phyloP scores from a whole-genome alignment of 2,113 vertebrate genomes.

The Phalacrocorax carbo region DNA sequence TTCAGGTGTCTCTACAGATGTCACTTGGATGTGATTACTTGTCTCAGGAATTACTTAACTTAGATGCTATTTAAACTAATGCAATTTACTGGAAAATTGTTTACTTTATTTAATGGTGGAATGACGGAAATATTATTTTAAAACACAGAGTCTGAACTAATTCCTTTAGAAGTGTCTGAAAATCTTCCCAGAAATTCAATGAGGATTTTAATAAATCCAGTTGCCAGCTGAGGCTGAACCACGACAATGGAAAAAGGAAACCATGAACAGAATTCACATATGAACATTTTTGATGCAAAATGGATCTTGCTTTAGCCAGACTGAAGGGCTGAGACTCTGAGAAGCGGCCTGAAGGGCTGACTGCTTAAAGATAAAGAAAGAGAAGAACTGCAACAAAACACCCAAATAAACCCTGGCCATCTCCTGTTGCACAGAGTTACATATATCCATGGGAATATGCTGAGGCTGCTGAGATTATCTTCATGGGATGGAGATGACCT shows the following conservation, averaged over 20 bases:
- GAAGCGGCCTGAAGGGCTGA: neutral
- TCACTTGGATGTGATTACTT: neutral
- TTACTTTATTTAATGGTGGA: neutral
- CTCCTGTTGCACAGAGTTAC: neutral
- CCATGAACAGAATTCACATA: neutral
- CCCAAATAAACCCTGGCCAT: neutral
- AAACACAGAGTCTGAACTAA: neutral
- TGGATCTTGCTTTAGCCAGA: neutral
- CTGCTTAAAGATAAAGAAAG: neutral
- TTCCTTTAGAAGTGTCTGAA: neutral
- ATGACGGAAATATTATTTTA: neutral
- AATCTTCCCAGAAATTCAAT: neutral
- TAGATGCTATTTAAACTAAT: neutral
- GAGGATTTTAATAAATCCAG: neutral
- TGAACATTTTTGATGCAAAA: neutral
- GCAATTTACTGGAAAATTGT: neutral
- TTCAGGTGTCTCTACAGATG: neutral
- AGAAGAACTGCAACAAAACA: neutral
- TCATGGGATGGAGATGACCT: neutral
- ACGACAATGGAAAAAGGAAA: neutral
- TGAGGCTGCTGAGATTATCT: neutral
- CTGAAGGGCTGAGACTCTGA: neutral
- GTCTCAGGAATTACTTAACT: neutral
- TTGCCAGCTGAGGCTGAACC: no score
- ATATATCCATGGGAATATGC: constrained; percentile 13